These are phyloP conservation scores for Elysia crispata DNA, from an alignment of 2,888 invertebrate genomes.

Conservation along the genomic window DNA sequence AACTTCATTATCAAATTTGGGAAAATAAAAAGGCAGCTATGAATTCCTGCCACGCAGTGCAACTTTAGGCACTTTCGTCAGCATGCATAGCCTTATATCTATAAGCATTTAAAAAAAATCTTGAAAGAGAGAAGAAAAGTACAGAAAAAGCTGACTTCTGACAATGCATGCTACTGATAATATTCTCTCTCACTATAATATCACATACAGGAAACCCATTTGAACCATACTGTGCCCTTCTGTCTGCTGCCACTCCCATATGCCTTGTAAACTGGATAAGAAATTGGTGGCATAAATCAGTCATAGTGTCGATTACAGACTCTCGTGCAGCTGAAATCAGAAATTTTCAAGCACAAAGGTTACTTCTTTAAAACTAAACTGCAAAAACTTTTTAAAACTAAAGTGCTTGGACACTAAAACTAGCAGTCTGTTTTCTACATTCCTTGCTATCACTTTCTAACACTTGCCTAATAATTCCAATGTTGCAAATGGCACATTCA, in stretches of 20 bases:
- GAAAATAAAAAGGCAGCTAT: too few relatives aligned
- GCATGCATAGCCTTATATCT: not conserved
- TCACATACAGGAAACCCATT: conserved; percentile 73
- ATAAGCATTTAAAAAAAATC: not conserved
- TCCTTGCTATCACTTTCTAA: too few relatives aligned
- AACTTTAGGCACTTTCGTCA: too few relatives aligned
- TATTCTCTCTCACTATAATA: not conserved
- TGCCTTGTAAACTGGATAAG: conserved; percentile 73
- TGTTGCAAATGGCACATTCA: not conserved
- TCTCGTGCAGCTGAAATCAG: conserved; percentile 65
- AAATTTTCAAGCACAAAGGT: not conserved
- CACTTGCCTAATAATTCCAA: too few relatives aligned
- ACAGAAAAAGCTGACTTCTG: not conserved
- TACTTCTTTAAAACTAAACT: not conserved
- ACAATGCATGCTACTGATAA: conserved; percentile 10
- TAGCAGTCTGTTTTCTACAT: too few relatives aligned
- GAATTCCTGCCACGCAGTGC: too few relatives aligned
- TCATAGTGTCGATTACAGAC: conserved; percentile 71
- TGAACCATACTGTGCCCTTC: conserved; percentile 77
- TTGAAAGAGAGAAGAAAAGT: not conserved
- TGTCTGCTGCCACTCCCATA: conserved; percentile 80
- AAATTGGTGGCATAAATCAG: conserved; percentile 71
- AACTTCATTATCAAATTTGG: too few relatives aligned
- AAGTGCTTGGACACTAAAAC: not conserved
- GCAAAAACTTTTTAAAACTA: not conserved